Evolutionary conservation across 1,140 invertebrate genomes (phyloP).

Genomic region (Plectrocnemia conspersa): DNA sequence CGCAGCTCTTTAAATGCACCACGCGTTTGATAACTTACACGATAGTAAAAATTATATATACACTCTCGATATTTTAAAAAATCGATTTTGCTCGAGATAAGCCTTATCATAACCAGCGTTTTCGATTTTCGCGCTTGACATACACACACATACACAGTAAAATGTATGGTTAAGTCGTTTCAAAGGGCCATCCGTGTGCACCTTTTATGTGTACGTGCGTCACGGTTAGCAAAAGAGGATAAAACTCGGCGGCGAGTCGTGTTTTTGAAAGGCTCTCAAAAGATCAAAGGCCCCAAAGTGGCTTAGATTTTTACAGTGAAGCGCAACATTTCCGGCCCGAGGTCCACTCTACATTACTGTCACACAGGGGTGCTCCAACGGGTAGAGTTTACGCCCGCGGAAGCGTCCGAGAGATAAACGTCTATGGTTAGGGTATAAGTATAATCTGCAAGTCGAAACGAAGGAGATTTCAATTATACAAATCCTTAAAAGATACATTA

Average conservation of each 20-base stretch:
- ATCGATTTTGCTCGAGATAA: too few species aligned
- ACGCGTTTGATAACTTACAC: too few species aligned
- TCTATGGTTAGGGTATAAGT: background rate
- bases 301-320: constrained; percentile 20
- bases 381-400: background rate
- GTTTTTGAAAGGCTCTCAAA: constrained; percentile 29
- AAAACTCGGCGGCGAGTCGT: constrained; percentile 16
- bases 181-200: constrained; percentile 8
- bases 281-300: constrained; percentile 27
- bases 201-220: background rate
- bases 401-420: background rate
- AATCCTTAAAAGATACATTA: too few species aligned
- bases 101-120: too few species aligned
- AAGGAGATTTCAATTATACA: too few species aligned
- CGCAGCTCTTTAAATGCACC: too few species aligned
- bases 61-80: too few species aligned
- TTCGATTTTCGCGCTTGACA: too few species aligned
- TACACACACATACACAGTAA: too few species aligned
- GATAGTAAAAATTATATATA: too few species aligned
- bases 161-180: constrained; percentile 1
- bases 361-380: background rate
- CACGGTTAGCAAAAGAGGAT: background rate
- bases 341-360: background rate
- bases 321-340: constrained; percentile 6
- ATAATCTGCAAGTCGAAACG: too few species aligned